phyloP scores from a whole-genome alignment of 2,113 vertebrate species.

The Bucco capensis region DNA sequence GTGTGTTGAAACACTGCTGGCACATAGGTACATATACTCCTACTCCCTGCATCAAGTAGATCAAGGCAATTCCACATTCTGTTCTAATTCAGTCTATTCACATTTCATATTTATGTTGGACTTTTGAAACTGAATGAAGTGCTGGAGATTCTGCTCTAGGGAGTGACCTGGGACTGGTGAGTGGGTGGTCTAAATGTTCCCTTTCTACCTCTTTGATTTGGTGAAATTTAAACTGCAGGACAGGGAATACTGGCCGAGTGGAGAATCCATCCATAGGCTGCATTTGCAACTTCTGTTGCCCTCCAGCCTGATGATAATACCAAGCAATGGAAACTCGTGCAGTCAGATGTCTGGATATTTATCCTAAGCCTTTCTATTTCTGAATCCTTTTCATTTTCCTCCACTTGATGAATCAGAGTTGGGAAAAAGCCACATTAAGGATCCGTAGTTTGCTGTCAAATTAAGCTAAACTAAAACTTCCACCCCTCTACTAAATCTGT shows the following conservation, averaged over 20 bases:
- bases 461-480: neutral
- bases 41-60: fast-evolving
- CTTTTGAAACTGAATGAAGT: neutral
- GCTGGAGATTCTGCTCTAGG: neutral
- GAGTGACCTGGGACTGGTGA: neutral
- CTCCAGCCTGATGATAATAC: neutral
- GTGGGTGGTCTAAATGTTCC: neutral
- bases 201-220: neutral
- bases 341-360: neutral
- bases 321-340: neutral
- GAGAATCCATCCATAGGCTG: neutral
- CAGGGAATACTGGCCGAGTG: neutral
- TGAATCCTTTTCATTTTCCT: neutral
- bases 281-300: neutral
- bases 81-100: neutral
- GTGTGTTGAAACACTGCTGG: neutral
- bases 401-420: neutral
- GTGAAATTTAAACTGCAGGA: neutral
- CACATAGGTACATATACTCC: fast-evolving
- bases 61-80: neutral
- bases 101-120: neutral
- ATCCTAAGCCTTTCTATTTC: neutral
- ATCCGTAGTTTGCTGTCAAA: neutral
- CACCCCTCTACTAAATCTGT: neutral
- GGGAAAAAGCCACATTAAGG: neutral